These are phyloP conservation scores for Tribolium madens DNA, from an alignment of 1,140 invertebrate species.

Conservation along the genomic window DNA sequence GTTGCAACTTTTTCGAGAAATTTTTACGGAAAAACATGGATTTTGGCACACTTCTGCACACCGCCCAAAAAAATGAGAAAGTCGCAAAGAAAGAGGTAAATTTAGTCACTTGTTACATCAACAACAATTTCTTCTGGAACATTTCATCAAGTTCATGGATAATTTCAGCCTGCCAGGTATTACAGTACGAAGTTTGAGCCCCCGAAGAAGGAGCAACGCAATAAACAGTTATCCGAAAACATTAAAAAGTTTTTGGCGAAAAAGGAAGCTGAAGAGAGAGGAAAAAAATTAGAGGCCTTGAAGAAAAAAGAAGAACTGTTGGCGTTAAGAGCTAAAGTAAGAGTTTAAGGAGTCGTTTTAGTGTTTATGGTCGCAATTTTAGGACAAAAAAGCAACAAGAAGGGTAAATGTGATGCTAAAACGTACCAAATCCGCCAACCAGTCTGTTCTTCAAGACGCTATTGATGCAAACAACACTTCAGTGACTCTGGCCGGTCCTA, in stretches of 20 bases:
- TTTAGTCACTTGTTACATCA: constrained; percentile 46
- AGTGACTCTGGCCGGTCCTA: constrained; percentile 76
- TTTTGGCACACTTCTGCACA: constrained; percentile 72
- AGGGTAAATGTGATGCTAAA: constrained; percentile 76
- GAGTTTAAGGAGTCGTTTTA: constrained; percentile 61
- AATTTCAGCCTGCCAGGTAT: constrained; percentile 68
- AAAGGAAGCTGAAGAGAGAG: constrained; percentile 82
- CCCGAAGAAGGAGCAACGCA: constrained; percentile 83
- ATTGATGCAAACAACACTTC: constrained; percentile 82
- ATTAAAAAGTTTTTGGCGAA: constrained; percentile 86
- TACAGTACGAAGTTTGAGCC: constrained; percentile 83
- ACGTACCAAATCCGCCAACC: constrained; percentile 89
- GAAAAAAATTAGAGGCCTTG: constrained; percentile 74
- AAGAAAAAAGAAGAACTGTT: constrained; percentile 76
- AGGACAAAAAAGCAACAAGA: constrained; percentile 71
- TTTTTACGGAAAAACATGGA: constrained; percentile 67
- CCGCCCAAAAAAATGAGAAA: constrained; percentile 72
- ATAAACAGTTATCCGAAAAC: constrained; percentile 77
- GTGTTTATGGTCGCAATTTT: constrained; percentile 34
- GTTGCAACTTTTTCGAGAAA: not conserved
- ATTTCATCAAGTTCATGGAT: constrained; percentile 40
- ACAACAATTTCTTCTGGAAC: constrained; percentile 21
- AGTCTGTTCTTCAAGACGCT: constrained; percentile 86
- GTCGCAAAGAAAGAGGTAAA: constrained; percentile 66
- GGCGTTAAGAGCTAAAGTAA: constrained; percentile 79